Percentiles rank a stretch among this genome's conserved stretches.
phyloP scores from a whole-genome alignment of 2,888 invertebrate species.

The Cheiracanthium punctorium region DNA sequence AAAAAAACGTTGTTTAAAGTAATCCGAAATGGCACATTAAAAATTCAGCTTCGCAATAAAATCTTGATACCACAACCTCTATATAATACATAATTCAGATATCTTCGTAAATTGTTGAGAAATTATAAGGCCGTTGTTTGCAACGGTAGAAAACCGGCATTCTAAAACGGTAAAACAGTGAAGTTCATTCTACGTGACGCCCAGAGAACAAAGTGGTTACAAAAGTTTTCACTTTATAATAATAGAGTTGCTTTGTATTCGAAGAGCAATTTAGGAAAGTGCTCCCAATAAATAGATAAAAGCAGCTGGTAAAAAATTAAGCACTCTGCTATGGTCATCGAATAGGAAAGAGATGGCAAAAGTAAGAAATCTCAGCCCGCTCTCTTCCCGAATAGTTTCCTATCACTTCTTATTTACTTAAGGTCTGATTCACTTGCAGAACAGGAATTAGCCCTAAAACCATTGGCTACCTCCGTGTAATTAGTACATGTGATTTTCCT shows the following conservation, averaged over 20 bases:
- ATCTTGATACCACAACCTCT: constrained; percentile 2
- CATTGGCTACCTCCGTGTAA: constrained; percentile 38
- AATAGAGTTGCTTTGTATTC: constrained; percentile 67
- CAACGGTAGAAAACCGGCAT: not conserved
- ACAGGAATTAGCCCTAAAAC: constrained; percentile 52
- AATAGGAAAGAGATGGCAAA: constrained; percentile 49
- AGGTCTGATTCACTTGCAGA: constrained; percentile 35
- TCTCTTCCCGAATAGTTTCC: constrained; percentile 32
- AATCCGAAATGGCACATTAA: constrained; percentile 18
- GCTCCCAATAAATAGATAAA: constrained; percentile 68
- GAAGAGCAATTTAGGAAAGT: constrained; percentile 67
- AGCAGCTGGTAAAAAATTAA: constrained; percentile 65
- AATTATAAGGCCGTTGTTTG: constrained; percentile 38
- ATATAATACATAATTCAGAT: constrained; percentile 39
- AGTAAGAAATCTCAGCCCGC: constrained; percentile 49
- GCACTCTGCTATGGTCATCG: constrained; percentile 54
- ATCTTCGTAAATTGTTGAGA: constrained; percentile 30
- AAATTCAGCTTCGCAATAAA: constrained; percentile 30
- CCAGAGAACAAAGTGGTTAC: constrained; percentile 58
- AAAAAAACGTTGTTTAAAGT: too few species aligned
- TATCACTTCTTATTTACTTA: constrained; percentile 41
- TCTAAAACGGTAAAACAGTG: constrained; percentile 41
- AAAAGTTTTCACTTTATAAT: constrained; percentile 68
- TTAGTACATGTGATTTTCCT: constrained; percentile 23
- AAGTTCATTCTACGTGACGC: constrained; percentile 41